A percentile compares a stretch with the other conserved stretches of the same genome.
These are phyloP conservation scores for Diphyllodes magnificus DNA, from an alignment of 2,113 vertebrate genomes.

Conservation along the genomic window DNA sequence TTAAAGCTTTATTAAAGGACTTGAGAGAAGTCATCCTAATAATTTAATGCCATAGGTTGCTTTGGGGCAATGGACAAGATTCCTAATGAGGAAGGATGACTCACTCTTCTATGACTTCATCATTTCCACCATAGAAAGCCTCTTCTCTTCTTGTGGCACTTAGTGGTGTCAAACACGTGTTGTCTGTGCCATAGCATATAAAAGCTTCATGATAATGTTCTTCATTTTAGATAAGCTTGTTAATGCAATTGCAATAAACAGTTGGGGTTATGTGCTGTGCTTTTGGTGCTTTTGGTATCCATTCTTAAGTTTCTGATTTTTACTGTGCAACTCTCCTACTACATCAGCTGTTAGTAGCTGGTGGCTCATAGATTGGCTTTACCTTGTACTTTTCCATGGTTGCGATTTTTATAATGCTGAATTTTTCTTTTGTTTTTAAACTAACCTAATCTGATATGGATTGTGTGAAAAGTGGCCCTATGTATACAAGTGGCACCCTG, in stretches of 20 bases:
- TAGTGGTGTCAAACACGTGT: neutral
- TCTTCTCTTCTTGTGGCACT: neutral
- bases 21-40: neutral
- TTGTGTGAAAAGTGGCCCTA: neutral
- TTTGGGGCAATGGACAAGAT: neutral
- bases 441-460: neutral
- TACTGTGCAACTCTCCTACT: neutral
- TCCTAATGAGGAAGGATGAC: neutral
- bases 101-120: neutral
- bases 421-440: neutral
- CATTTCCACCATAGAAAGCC: neutral
- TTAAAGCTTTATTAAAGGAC: neutral
- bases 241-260: neutral
- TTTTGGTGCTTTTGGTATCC: neutral
- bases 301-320: neutral
- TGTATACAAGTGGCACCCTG: accelerated
- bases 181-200: neutral
- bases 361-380: neutral
- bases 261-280: neutral
- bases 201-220: neutral
- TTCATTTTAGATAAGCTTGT: neutral
- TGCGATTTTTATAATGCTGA: neutral
- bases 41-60: neutral
- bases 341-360: neutral
- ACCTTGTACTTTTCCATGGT: neutral